Conservation (phyloP, 1,140 invertebrate genomes). For the Limonius californicus region DNA sequence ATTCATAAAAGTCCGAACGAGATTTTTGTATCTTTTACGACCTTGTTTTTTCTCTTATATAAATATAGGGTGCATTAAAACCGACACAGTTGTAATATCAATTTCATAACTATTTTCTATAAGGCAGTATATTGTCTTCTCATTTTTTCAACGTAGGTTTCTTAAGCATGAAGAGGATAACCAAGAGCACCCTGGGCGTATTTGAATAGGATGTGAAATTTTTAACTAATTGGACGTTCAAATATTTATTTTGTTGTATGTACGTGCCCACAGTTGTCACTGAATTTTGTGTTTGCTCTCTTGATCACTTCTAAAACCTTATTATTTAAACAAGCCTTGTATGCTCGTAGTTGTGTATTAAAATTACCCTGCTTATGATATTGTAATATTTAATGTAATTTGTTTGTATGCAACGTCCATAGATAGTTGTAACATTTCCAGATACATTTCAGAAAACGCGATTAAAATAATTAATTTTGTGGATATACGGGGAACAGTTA, state of each 20-base stretch:
- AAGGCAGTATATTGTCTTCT: background rate
- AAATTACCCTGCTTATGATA: too few species aligned
- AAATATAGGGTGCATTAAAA: slow-evolving; percentile 7
- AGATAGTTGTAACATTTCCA: too few species aligned
- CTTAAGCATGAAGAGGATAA: background rate
- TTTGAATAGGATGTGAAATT: background rate
- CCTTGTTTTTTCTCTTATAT: slow-evolving; percentile 16
- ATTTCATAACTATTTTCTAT: slow-evolving; percentile 5
- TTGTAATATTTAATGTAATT: too few species aligned
- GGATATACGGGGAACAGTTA: too few species aligned
- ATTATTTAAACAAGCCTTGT: background rate
- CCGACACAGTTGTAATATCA: slow-evolving; percentile 17
- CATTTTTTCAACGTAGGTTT: background rate
- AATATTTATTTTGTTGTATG: slow-evolving; percentile 14
- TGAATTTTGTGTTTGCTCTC: too few species aligned
- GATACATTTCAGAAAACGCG: too few species aligned
- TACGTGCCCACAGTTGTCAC: background rate
- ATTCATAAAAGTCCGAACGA: slow-evolving; percentile 21
- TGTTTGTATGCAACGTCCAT: too few species aligned
- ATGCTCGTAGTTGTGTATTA: too few species aligned
- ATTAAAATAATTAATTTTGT: too few species aligned
- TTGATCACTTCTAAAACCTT: background rate
- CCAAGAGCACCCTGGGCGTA: background rate
- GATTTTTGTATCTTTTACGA: slow-evolving; percentile 19
- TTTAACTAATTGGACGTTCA: slow-evolving; percentile 14